Base-by-base conservation (phyloP, 2,113 vertebrate genomes). In the Acanthisitta chloris region DNA sequence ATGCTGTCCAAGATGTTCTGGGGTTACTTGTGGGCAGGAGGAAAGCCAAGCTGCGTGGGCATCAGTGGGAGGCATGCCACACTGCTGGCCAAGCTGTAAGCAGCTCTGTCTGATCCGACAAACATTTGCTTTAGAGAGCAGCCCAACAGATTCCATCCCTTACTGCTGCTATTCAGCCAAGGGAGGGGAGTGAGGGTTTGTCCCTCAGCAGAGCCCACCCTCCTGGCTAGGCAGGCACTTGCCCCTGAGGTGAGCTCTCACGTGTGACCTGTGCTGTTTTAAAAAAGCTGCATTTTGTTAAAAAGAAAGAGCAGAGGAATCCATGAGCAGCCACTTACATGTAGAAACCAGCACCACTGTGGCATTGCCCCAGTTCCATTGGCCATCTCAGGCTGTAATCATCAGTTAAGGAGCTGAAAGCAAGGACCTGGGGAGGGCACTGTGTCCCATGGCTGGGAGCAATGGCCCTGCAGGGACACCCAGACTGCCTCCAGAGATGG, bases 101-200 rank as follows among this genome's bases (percentile, higher is more conserved):
- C 57, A 74, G 59, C 55, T 78, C 91, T 72, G 34, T 48, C n/a
- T 90, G 33, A 70, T 58, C 17, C 2, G 2, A 86, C 42, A 90
- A 96, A 86, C 79, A 48, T 73, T 66, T 81, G 38, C 67, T 92
- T 86, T 65, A 88, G 43, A 45, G 29, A 74, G 46, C 42, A 94
- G 90, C 29, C 54, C 58, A 81, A n/a, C 12, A 76, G 77, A 79
- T 12, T 29, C 23, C 10, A 0, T 26, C 19, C 77, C 58, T 80
- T 31, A 62, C 10, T 2, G 3, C 28, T 0, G 0, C 40, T 9
- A 2, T 29, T 38, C 55, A 84, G n/a, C 29, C 34, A 36, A 66
- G 26, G 28, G 21, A 49, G 4, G 17, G 23, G 38, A 69, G 23
- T 1, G 1, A 70, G 13, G 36, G 33, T 73, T 61, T 21, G 3